Evolutionary conservation across 1,140 invertebrate genomes (phyloP).

Genomic region (Holcopasites calliopsidis): DNA sequence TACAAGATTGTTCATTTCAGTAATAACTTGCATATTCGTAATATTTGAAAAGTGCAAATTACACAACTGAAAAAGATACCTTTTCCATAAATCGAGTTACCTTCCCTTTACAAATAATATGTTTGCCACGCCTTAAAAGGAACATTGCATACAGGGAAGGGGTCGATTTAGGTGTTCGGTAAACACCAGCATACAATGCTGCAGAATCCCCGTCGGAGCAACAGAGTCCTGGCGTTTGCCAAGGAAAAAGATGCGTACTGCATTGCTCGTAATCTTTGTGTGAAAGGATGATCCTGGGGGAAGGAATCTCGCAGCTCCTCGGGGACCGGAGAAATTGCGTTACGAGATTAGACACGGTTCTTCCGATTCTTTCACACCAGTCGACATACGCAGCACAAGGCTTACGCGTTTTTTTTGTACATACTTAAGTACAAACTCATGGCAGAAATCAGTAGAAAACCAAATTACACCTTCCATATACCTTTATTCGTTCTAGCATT

Average conservation of each 20-base stretch:
- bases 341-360: conserved; percentile 66
- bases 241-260: background rate
- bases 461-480: too few relatives aligned
- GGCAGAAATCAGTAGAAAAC: too few relatives aligned
- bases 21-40: too few relatives aligned
- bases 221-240: background rate
- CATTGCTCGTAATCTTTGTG: background rate
- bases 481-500: too few relatives aligned
- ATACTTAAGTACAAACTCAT: too few relatives aligned
- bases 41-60: too few relatives aligned
- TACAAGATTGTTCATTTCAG: too few relatives aligned
- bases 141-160: conserved; percentile 51
- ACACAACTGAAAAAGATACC: too few relatives aligned
- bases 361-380: background rate
- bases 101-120: conserved; percentile 45
- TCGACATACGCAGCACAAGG: background rate
- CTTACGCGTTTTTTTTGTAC: background rate
- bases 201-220: background rate
- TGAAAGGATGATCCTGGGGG: background rate
- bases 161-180: background rate
- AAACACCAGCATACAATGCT: background rate
- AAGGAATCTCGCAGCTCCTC: background rate
- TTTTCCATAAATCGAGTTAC: conserved; percentile 25
- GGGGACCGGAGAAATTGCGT: conserved; percentile 61
- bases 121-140: conserved; percentile 34